phyloP scores from a whole-genome alignment of 2,888 invertebrate species.

The Antitype chi region DNA sequence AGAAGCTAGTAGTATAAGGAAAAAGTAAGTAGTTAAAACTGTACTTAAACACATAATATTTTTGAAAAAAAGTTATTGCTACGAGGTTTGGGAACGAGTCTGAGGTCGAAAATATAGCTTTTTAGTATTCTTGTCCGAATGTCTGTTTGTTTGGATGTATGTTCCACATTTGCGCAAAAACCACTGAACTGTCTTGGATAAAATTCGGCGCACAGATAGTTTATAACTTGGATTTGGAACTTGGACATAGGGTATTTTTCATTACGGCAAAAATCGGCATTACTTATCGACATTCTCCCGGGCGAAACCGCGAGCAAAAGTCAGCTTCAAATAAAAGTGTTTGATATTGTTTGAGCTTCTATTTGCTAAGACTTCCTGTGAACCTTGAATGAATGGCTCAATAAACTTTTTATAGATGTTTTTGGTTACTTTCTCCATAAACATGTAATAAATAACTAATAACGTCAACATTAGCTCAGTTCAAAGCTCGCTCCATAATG shows the following conservation, averaged over 20 bases:
- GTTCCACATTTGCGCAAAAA: background rate
- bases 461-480: conserved; percentile 45
- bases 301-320: no score
- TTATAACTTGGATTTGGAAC: background rate
- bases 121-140: background rate
- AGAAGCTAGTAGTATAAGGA: background rate
- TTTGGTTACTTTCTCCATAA: conserved; percentile 42
- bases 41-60: background rate
- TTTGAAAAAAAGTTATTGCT: background rate
- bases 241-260: background rate
- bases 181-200: background rate
- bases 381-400: conserved; percentile 41
- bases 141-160: background rate
- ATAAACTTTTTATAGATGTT: conserved; percentile 56
- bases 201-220: background rate
- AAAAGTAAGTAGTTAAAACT: background rate
- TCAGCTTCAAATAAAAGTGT: conserved; percentile 12
- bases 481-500: conserved; percentile 10
- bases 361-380: conserved; percentile 13
- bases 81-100: background rate
- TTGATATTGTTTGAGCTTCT: conserved; percentile 9
- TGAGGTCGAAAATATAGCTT: background rate
- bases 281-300: background rate
- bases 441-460: conserved; percentile 50
- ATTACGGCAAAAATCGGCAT: background rate